A percentile compares a stretch with the other conserved stretches of the same genome.
Conservation (phyloP, 2,888 invertebrate genomes). For the Saturnia japonica region DNA sequence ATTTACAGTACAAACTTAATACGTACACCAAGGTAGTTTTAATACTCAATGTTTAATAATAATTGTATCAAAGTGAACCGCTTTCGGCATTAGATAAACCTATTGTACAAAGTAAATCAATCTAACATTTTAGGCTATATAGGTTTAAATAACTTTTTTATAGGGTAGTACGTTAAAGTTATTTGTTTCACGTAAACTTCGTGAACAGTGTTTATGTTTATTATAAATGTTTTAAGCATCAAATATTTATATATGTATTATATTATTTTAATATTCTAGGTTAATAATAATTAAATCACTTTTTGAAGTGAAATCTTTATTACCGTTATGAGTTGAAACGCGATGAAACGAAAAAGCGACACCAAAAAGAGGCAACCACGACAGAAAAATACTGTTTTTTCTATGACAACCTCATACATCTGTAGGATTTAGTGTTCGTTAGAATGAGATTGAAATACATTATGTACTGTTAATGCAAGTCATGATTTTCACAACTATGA, state of each 20-base stretch:
- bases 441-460: too few species aligned
- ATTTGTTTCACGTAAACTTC: constrained; percentile 48
- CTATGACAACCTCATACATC: too few species aligned
- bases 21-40: neutral
- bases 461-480: too few species aligned
- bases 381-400: too few species aligned
- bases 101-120: constrained; percentile 35
- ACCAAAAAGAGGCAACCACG: too few species aligned
- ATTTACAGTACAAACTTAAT: neutral
- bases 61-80: neutral
- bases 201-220: constrained; percentile 24
- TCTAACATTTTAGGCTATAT: constrained; percentile 14
- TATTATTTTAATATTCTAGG: neutral
- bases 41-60: neutral
- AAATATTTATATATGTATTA: neutral
- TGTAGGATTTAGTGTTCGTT: too few species aligned
- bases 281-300: too few species aligned
- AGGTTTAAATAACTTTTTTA: constrained; percentile 38
- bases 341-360: too few species aligned
- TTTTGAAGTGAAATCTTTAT: too few species aligned
- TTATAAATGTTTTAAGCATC: neutral
- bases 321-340: too few species aligned
- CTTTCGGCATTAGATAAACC: constrained; percentile 28
- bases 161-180: constrained; percentile 40
- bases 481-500: too few species aligned